A percentile compares a stretch with the other conserved stretches of the same genome.
Evolutionary conservation across 2,888 invertebrate species (phyloP).

Genomic region (Sycophila texana): DNA sequence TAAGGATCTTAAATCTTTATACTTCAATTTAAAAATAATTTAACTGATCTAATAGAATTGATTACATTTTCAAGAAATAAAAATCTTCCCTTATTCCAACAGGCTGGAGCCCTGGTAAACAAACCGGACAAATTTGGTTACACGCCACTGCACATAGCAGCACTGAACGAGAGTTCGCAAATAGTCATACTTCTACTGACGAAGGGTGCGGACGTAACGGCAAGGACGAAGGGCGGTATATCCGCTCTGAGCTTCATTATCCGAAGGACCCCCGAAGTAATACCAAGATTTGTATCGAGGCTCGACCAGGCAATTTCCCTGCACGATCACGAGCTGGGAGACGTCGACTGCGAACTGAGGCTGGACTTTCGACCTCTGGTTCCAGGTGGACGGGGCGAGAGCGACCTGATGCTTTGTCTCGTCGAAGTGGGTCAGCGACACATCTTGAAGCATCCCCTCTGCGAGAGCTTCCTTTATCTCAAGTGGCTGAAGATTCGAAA

Average conservation of each 20-base stretch:
- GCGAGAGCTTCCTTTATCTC: constrained; percentile 88
- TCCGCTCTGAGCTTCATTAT: constrained; percentile 89
- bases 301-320: constrained; percentile 86
- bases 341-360: constrained; percentile 89
- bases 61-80: too few species aligned
- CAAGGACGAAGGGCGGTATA: constrained; percentile 87
- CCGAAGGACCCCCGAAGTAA: constrained; percentile 88
- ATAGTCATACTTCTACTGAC: constrained; percentile 85
- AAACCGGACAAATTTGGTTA: constrained; percentile 89
- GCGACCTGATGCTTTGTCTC: constrained; percentile 81
- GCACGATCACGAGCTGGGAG: constrained; percentile 90
- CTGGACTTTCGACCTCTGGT: constrained; percentile 79
- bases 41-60: too few species aligned
- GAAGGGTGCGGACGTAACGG: constrained; percentile 89
- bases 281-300: constrained; percentile 83
- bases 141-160: constrained; percentile 89
- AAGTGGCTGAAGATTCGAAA: constrained; percentile 90
- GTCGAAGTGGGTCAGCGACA: constrained; percentile 86
- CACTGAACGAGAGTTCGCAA: constrained; percentile 87
- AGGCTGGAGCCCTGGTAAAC: constrained; percentile 85
- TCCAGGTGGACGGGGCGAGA: constrained; percentile 73
- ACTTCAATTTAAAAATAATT: too few species aligned
- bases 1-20: too few species aligned
- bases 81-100: constrained; percentile 49
- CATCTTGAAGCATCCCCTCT: constrained; percentile 88